Percentiles rank a stretch among this genome's conserved stretches.
These are phyloP conservation scores for Recurvirostra avosetta DNA, from an alignment of 2,113 vertebrate genomes.

Conservation along the genomic window DNA sequence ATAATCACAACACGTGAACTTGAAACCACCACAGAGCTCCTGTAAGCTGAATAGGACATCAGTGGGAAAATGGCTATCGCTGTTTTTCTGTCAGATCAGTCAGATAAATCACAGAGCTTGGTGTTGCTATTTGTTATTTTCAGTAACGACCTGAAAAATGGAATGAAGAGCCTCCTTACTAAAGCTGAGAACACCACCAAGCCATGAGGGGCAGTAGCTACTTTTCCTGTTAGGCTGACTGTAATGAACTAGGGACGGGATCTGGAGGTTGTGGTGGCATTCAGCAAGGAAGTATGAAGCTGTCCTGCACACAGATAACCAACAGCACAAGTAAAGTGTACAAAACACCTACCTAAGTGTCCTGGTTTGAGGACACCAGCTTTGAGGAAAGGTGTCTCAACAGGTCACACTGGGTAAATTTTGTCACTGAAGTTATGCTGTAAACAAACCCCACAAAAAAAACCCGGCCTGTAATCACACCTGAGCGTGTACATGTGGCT, in stretches of 20 bases:
- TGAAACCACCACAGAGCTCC: neutral
- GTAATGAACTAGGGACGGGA: neutral
- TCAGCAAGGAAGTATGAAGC: rapidly evolving
- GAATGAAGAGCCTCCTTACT: neutral
- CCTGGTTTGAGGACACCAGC: neutral
- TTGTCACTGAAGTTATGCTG: neutral
- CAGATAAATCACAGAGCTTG: neutral
- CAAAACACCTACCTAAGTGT: neutral
- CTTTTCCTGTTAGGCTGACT: neutral
- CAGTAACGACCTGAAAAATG: rapidly evolving
- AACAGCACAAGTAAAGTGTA: too few species aligned
- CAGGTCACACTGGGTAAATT: rapidly evolving
- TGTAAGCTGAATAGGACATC: neutral
- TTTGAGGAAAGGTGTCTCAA: neutral
- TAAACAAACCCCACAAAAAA: neutral
- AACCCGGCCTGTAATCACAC: rapidly evolving
- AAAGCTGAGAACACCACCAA: neutral
- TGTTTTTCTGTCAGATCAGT: neutral
- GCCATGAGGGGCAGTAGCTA: neutral
- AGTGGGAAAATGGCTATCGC: rapidly evolving
- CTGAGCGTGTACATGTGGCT: rapidly evolving
- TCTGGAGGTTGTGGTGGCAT: rapidly evolving
- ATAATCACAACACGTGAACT: neutral
- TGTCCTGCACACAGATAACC: neutral
- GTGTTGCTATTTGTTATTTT: neutral